Evolutionary conservation across 2,888 invertebrate species (phyloP).

Genomic region (Holacanthella duospinosa): DNA sequence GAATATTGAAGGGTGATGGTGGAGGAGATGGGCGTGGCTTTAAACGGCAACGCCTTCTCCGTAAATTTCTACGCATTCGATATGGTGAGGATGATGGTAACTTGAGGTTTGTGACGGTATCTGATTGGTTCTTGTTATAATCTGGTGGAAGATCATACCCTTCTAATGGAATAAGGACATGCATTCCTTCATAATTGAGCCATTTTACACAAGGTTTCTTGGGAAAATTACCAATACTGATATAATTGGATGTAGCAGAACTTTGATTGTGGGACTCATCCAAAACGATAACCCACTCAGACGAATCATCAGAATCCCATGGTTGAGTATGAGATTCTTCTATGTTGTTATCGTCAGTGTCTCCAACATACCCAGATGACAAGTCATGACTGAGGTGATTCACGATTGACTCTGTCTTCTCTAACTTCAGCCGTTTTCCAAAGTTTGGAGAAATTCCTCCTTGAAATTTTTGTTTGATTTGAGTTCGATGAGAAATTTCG

Average conservation of each 20-base stretch:
- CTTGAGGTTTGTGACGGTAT: no score
- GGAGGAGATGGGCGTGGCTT: neutral
- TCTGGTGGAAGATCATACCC: slow-evolving; percentile 12
- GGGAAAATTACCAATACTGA: neutral
- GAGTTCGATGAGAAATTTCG: neutral
- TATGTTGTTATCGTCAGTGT: neutral
- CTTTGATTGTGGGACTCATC: neutral
- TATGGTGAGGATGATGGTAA: neutral
- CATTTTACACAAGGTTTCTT: neutral
- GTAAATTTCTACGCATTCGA: neutral
- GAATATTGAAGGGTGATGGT: slow-evolving; percentile 4
- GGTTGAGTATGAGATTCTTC: neutral
- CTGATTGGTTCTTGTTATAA: neutral
- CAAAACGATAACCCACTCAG: neutral
- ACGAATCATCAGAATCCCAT: neutral
- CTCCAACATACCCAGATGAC: neutral
- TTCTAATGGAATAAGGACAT: slow-evolving; percentile 9
- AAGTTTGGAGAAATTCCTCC: neutral
- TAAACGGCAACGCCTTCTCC: neutral
- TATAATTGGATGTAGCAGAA: neutral
- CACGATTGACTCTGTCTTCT: neutral
- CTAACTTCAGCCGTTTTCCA: neutral
- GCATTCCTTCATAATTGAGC: slow-evolving; percentile 3
- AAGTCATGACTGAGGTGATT: neutral
- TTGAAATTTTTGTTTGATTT: neutral